Base-by-base conservation (phyloP, 2,888 invertebrate species). In the Creontiades dilutus region DNA sequence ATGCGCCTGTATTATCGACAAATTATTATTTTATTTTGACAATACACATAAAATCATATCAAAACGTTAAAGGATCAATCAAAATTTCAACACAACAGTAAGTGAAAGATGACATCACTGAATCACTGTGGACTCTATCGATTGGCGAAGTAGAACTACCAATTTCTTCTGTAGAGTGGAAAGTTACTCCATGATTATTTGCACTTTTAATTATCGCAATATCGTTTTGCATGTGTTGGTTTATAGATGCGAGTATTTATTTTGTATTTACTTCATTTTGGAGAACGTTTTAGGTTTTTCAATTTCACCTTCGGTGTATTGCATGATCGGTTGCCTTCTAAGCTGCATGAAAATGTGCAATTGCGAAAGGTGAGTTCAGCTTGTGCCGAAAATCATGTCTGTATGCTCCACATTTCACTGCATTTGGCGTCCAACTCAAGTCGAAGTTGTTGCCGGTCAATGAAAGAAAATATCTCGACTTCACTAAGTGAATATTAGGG, bases 171-270 rank as follows among this genome's bases (percentile, higher is more conserved):
- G 23, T 68, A 68, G 68, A 68, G 7, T 7, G 13, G 23, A 68
- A 5, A 68, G 68, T 68, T 14, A 52, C 52, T 68, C 68, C 68
- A 68, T 68, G 23, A 68, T 68, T 68, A 19, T 37, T 68, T 13
- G 68, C 68, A 68, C 68, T 68, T 52, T 23, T 1, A 68, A 68
- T 68, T 68, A 27, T 68, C 68, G 68, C 68, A 68, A 68, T 13
- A 13, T 52, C 52, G 52, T 52, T 52, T 52, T 68, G 68, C 68
- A 68, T 68, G 68, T 23, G 23, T 68, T 23, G 23, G 68, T 68
- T 68, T 11, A 19, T 61, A 68, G 13, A 68, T 11, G 12, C 9
- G 9, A 68, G 23, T 68, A 23, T 68, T 68, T 9, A 23, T 68
- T 68, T 23, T 68, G 68, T 68, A 68, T 68, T 19, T 23, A 52